phyloP scores from a whole-genome alignment of 2,888 invertebrate species.

The Acleris literana region DNA sequence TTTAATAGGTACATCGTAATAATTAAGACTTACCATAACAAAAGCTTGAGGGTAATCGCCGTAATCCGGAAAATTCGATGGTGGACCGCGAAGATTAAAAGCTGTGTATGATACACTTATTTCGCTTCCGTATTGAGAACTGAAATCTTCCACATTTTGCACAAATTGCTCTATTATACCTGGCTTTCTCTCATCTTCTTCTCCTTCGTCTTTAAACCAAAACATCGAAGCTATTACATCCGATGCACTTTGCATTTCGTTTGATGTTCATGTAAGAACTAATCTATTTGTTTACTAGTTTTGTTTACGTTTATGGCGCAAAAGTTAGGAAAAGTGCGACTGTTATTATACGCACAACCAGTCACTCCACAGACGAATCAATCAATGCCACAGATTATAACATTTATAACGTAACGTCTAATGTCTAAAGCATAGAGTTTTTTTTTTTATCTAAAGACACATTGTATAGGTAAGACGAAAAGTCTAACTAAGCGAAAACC shows the following conservation, averaged over 20 bases:
- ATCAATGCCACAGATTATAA: too few relatives aligned
- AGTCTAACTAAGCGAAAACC: too few relatives aligned
- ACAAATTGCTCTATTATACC: slow-evolving; percentile 90
- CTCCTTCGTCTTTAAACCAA: slow-evolving; percentile 67
- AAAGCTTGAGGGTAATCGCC: slow-evolving; percentile 96
- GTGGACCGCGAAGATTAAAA: slow-evolving; percentile 92
- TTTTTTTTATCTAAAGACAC: too few relatives aligned
- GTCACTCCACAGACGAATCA: too few relatives aligned
- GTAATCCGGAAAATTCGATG: slow-evolving; percentile 93
- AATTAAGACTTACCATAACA: slow-evolving; percentile 88
- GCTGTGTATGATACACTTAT: slow-evolving; percentile 95
- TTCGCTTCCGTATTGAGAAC: slow-evolving; percentile 95
- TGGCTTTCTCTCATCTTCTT: slow-evolving; percentile 60
- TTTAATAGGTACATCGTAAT: background rate
- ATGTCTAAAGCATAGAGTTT: too few relatives aligned
- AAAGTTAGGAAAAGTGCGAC: slow-evolving; percentile 6
- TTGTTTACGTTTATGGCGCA: slow-evolving; percentile 22
- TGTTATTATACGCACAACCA: background rate
- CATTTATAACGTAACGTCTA: too few relatives aligned
- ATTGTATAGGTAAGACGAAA: too few relatives aligned
- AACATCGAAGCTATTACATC: slow-evolving; percentile 73
- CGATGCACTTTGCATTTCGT: slow-evolving; percentile 71
- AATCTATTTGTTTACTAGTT: slow-evolving; percentile 20
- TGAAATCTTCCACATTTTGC: slow-evolving; percentile 90
- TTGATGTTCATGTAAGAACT: slow-evolving; percentile 25